Percentiles rank a stretch among this genome's conserved stretches.
Evolutionary conservation across 1,140 invertebrate genomes (phyloP).

Genomic region (Amphibalanus amphitrite): DNA sequence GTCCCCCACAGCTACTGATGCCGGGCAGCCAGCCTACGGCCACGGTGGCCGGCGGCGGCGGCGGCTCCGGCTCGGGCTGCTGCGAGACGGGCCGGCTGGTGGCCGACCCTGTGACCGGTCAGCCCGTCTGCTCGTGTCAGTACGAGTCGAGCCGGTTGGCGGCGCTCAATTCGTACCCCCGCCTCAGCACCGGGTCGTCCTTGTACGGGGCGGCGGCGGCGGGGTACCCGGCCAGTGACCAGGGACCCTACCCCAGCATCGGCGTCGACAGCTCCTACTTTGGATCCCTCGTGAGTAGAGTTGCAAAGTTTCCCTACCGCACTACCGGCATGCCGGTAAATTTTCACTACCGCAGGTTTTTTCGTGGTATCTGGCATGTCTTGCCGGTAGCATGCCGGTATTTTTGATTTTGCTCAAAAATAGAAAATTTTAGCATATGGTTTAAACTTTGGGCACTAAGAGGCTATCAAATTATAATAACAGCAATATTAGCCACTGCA

Average conservation of each 20-base stretch:
- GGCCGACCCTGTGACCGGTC: constrained; percentile 89
- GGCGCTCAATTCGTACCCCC: constrained; percentile 34
- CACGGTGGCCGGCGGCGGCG: constrained; percentile 13
- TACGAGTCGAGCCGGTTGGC: constrained; percentile 45
- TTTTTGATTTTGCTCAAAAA: too few species aligned
- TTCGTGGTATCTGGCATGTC: too few species aligned
- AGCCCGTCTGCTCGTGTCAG: constrained; percentile 88
- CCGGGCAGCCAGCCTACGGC: neutral
- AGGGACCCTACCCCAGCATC: constrained; percentile 82
- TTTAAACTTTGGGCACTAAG: too few species aligned
- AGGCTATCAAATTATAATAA: too few species aligned
- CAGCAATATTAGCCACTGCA: too few species aligned
- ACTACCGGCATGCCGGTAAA: too few species aligned
- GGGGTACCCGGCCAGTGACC: constrained; percentile 71
- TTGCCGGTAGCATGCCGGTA: too few species aligned
- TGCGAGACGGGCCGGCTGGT: constrained; percentile 88
- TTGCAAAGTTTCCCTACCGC: too few species aligned
- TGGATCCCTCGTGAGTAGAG: constrained; percentile 86
- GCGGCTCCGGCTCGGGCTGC: constrained; percentile 54
- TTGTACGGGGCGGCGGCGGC: constrained; percentile 14
- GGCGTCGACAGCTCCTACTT: constrained; percentile 87
- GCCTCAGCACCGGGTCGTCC: constrained; percentile 25
- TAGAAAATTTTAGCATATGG: too few species aligned
- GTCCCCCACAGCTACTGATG: neutral
- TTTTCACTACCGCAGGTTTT: too few species aligned